These are phyloP conservation scores for Sphenodon punctatus DNA, from an alignment of 2,797 vertebrate species.

Conservation along the genomic window DNA sequence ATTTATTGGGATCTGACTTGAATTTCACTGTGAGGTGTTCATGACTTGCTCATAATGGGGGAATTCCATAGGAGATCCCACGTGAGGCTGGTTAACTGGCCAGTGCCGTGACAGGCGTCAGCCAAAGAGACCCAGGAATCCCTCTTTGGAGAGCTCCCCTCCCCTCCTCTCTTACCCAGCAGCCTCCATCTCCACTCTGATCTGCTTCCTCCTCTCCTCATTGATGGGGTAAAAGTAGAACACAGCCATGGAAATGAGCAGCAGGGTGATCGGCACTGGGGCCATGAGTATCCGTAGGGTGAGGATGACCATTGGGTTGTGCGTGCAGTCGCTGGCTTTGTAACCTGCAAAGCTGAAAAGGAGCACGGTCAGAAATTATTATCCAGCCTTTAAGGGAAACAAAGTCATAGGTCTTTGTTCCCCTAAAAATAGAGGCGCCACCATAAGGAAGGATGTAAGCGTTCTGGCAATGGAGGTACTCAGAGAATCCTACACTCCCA, in stretches of 20 bases:
- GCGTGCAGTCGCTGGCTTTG: constrained; percentile 65
- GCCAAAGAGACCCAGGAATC: too few relatives aligned
- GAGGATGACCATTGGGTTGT: constrained; percentile 62
- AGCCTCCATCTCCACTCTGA: constrained; percentile 40
- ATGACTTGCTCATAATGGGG: neutral
- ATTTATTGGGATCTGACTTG: neutral
- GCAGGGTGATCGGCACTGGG: constrained; percentile 69
- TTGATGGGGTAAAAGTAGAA: constrained; percentile 76
- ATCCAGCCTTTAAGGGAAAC: neutral
- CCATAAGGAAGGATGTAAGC: neutral
- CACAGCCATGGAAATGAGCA: constrained; percentile 73
- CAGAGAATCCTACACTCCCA: neutral
- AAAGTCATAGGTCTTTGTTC: neutral
- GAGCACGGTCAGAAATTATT: neutral
- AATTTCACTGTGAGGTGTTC: neutral
- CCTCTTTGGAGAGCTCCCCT: neutral
- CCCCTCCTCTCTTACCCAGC: constrained; percentile 1
- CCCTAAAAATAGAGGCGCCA: neutral
- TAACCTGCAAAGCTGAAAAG: constrained; percentile 78
- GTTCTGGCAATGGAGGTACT: neutral
- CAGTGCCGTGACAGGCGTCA: too few relatives aligned
- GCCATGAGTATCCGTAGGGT: constrained; percentile 76
- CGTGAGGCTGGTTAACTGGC: too few relatives aligned
- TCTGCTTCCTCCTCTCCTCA: constrained; percentile 57
- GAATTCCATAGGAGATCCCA: too few relatives aligned